These are phyloP conservation scores for Theonella swinhoei DNA, from an alignment of 37 sponge, comb jelly and placozoan species.

Conservation along the genomic window DNA sequence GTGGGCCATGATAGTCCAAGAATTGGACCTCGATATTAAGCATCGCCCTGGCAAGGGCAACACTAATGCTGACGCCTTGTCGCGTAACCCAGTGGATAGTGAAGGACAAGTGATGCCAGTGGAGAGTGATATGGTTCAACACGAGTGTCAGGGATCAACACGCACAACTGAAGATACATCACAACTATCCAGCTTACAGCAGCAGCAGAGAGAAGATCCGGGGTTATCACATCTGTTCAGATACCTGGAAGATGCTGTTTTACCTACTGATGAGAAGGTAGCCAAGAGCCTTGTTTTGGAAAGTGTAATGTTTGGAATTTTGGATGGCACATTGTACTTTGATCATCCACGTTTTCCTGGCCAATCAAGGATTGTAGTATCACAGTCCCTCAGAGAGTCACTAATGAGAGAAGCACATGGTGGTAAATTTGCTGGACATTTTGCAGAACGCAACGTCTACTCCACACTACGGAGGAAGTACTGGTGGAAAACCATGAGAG, in stretches of 20 bases:
- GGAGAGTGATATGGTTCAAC: too few relatives aligned
- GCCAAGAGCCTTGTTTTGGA: neutral
- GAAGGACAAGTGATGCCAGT: too few relatives aligned
- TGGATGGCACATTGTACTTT: neutral
- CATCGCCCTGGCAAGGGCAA: slow-evolving; percentile 43
- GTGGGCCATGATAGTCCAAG: slow-evolving; percentile 52
- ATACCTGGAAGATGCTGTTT: neutral
- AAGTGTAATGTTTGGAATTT: neutral
- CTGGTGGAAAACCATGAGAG: slow-evolving; percentile 48
- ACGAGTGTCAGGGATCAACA: too few relatives aligned
- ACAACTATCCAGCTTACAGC: too few relatives aligned
- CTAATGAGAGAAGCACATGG: slow-evolving; percentile 20
- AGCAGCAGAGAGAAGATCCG: neutral
- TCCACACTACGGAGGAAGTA: neutral
- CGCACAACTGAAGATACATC: too few relatives aligned
- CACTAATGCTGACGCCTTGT: too few relatives aligned
- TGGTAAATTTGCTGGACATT: slow-evolving; percentile 41
- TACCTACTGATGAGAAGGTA: neutral
- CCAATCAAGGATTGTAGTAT: slow-evolving; percentile 8
- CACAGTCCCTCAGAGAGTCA: neutral
- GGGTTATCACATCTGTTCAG: neutral
- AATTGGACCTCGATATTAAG: slow-evolving; percentile 40
- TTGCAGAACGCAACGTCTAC: slow-evolving; percentile 30
- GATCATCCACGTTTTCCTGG: slow-evolving; percentile 24
- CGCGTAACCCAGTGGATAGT: slow-evolving; percentile 12